Percentiles rank a stretch among this genome's conserved stretches.
phyloP scores from a whole-genome alignment of 2,797 vertebrate species.

The Prunella strophiata region DNA sequence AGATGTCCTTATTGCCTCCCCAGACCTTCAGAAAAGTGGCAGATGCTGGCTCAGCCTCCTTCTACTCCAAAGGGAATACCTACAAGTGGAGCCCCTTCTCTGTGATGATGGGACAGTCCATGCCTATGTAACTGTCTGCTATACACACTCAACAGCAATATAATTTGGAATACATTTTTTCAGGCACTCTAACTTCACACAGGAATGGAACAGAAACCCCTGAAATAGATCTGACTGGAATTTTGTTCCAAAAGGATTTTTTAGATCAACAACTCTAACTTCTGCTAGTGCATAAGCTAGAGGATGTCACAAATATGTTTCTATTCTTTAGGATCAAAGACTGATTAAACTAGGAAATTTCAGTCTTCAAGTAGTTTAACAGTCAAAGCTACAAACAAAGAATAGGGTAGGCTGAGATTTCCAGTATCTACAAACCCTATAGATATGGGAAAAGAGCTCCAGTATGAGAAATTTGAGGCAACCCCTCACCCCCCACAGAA shows the following conservation, averaged over 20 bases:
- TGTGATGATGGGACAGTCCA: neutral
- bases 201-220: neutral
- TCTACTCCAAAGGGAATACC: neutral
- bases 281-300: neutral
- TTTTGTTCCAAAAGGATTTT: neutral
- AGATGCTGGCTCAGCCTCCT: neutral
- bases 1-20: neutral
- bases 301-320: neutral
- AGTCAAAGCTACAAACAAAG: neutral
- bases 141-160: neutral
- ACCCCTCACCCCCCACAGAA: fast-evolving
- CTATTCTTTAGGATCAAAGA: neutral
- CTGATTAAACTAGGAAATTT: neutral
- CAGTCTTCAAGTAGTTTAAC: neutral
- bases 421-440: neutral
- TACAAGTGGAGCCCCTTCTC: neutral
- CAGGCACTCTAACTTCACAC: neutral
- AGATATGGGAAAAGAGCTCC: neutral
- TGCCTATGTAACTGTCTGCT: neutral
- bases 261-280: neutral
- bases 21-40: neutral
- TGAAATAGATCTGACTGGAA: neutral
- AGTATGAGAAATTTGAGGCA: neutral
- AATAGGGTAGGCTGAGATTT: neutral
- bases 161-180: neutral